Percentiles rank a stretch among this genome's conserved stretches.
These are phyloP conservation scores for Neoarius graeffei DNA, from an alignment of 2,113 vertebrate genomes.

Conservation along the genomic window DNA sequence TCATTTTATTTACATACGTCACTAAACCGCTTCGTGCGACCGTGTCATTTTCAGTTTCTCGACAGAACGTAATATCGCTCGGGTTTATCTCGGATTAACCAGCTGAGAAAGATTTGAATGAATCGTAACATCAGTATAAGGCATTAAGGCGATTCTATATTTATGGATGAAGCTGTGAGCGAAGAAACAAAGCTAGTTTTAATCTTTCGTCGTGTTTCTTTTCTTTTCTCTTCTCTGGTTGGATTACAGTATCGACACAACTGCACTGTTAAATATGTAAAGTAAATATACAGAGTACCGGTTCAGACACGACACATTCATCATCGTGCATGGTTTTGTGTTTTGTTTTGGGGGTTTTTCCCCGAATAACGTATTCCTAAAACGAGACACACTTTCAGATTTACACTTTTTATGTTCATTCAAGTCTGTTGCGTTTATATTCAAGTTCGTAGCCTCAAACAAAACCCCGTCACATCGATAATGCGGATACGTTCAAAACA, in stretches of 20 bases:
- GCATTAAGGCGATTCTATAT: too few species aligned
- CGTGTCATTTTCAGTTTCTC: neutral
- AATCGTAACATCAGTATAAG: too few species aligned
- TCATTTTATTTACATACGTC: neutral
- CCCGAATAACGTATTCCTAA: neutral
- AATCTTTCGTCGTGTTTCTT: too few species aligned
- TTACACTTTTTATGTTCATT: neutral
- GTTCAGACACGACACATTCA: too few species aligned
- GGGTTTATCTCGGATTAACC: neutral
- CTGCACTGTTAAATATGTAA: neutral
- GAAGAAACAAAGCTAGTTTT: neutral
- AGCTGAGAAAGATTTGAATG: too few species aligned
- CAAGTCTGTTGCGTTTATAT: neutral
- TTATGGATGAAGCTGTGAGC: neutral
- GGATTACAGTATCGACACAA: neutral
- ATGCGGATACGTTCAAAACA: neutral
- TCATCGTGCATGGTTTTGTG: too few species aligned
- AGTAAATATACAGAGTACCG: too few species aligned
- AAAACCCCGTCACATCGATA: neutral
- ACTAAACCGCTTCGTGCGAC: too few species aligned
- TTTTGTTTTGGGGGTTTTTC: too few species aligned
- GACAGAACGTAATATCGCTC: neutral
- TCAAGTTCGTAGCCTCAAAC: neutral
- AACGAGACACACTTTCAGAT: neutral
- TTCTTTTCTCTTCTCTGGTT: too few species aligned